Base-by-base conservation (phyloP, 1,140 invertebrate genomes). In the Drosophila mojavensis region DNA sequence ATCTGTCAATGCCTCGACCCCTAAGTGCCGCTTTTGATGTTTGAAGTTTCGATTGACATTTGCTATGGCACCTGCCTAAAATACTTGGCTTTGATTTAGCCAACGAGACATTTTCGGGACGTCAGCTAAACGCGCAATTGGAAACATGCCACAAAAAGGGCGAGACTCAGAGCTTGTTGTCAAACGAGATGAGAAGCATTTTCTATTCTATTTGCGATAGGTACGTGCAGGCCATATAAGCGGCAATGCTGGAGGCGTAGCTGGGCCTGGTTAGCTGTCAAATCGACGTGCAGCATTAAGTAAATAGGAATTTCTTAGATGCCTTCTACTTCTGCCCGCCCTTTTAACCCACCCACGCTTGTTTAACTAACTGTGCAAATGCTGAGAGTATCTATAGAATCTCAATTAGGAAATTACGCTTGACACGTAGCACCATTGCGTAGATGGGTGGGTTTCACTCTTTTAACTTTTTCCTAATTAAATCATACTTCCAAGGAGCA, bases 361-460 rank as follows among this genome's bases (percentile, higher is more conserved):
- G 82, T 83, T 86, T 86, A 88, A 86, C 82, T 88, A 86, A 89
- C 84, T 86, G 83, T 83, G 77, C 77, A 89, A 86, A 83, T 68
- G 69, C 69, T 78, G 68, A 64, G 47, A 66, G 41, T 76, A 67
- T 48, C 67, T 53, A 73, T 78, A 36, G 83, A 86, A 88, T 86
- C 77, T 88, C 76, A 86, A 86, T 86, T 86, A 86, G 83, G 48
- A 79, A 63, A 62, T 76, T 48, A 53, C 72, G 60, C 67, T 73
- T 60, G 15, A 60, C 66, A 61, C 66, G 66, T 68, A 68, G 36
- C 13, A 9, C 3, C 47, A 17, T 50, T 48, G 20, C 36, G 47
- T 33, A 58, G 47, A 30, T 60, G 17, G 20, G n/a, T 11, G 48
- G 30, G 17, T 30, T 50, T 1, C 11, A 62, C 7, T n/a, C 17